Conservation (phyloP, 1,140 invertebrate genomes). For the Brachionus calyciflorus region DNA sequence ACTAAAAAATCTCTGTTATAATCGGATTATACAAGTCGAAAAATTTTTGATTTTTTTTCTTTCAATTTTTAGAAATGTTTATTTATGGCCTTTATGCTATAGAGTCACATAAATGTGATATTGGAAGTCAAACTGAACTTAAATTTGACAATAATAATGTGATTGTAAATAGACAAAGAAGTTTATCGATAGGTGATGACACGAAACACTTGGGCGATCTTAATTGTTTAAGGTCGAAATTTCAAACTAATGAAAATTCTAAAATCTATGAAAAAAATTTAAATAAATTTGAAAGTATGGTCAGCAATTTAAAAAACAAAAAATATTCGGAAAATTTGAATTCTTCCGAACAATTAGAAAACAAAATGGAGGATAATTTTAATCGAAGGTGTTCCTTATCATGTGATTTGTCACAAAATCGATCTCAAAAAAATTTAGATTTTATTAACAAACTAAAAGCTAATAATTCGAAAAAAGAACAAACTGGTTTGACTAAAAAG, state of each 20-base stretch:
- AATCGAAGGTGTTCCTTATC: background rate
- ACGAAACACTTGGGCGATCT: background rate
- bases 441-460: too few relatives aligned
- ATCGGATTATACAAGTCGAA: background rate
- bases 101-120: constrained; percentile 20
- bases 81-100: constrained; percentile 36
- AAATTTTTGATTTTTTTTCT: background rate
- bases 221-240: background rate
- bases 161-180: constrained; percentile 3
- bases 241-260: background rate
- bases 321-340: background rate
- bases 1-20: background rate
- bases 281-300: background rate
- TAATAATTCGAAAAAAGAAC: background rate
- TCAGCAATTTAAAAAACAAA: background rate
- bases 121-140: too few relatives aligned
- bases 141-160: too few relatives aligned
- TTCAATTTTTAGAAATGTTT: constrained; percentile 25
- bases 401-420: background rate
- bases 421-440: background rate
- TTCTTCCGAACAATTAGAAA: background rate
- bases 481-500: background rate
- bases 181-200: background rate
- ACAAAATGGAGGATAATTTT: background rate
- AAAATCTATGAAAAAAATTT: constrained; percentile 20